Evolutionary conservation across 2,797 vertebrate species (phyloP).

Genomic region (Acrossocheilus fasciatus): DNA sequence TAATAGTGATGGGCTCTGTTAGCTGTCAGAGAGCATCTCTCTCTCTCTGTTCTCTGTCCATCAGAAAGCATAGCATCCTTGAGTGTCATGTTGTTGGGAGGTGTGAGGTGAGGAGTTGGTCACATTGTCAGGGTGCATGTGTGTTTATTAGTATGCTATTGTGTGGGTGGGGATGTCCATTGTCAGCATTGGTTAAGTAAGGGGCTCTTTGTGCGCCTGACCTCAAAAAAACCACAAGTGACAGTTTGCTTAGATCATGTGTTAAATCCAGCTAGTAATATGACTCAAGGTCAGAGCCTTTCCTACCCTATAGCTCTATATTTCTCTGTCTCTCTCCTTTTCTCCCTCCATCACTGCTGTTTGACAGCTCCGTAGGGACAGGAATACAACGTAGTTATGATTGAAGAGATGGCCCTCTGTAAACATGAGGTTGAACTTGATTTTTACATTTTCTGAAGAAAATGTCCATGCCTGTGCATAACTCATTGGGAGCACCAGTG

Average conservation of each 20-base stretch:
- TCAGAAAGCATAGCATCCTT: not conserved
- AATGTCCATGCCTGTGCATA: constrained; percentile 1
- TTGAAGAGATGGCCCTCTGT: constrained; percentile 35
- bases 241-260: constrained; percentile 33
- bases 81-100: not conserved
- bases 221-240: not conserved
- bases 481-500: not conserved
- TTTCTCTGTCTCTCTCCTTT: not conserved
- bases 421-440: constrained; percentile 21
- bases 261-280: constrained; percentile 21
- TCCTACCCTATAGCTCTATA: constrained; percentile 16
- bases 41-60: not conserved
- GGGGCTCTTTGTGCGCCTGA: not conserved
- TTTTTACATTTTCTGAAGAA: not conserved
- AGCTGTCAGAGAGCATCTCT: constrained; percentile 16
- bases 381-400: constrained; percentile 18
- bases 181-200: constrained; percentile 14
- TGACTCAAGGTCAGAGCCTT: constrained; percentile 32
- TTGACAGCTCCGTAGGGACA: constrained; percentile 20
- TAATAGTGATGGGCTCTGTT: constrained; percentile 1
- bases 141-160: constrained; percentile 8
- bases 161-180: not conserved
- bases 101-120: constrained; percentile 24
- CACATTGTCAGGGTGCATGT: not conserved
- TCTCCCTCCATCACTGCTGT: constrained; percentile 14